Percentiles rank a stretch among this genome's conserved stretches.
Conservation (phyloP, 2,888 invertebrate genomes). For the Patella caerulea region DNA sequence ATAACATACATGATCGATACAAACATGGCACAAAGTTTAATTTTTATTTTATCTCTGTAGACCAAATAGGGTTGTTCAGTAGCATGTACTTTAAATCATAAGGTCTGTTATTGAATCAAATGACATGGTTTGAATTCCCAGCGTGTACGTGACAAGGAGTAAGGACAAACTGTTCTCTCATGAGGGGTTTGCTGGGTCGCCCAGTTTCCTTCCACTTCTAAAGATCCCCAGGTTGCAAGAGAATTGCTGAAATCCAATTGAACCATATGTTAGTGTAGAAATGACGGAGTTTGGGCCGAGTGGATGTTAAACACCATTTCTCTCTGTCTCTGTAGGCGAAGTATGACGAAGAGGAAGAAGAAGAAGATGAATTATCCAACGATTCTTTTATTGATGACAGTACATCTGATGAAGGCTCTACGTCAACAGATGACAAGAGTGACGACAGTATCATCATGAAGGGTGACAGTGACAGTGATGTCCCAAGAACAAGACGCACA, state of each 20-base stretch:
- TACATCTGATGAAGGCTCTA: slow-evolving; percentile 41
- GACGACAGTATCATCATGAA: slow-evolving; percentile 25
- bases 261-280: too few relatives aligned
- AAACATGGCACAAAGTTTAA: too few relatives aligned
- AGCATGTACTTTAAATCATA: too few relatives aligned
- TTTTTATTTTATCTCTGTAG: not conserved
- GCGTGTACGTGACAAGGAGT: too few relatives aligned
- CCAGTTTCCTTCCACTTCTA: not conserved
- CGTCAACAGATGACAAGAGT: slow-evolving; percentile 37
- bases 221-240: not conserved
- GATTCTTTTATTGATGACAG: slow-evolving; percentile 64
- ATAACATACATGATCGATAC: too few relatives aligned
- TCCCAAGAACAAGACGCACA: slow-evolving; percentile 29
- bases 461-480: slow-evolving; percentile 34
- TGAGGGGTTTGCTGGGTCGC: not conserved
- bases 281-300: too few relatives aligned
- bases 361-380: slow-evolving; percentile 38
- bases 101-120: too few relatives aligned
- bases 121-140: too few relatives aligned
- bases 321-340: slow-evolving; percentile 27
- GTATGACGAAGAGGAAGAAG: slow-evolving; percentile 25
- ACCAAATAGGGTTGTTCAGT: not conserved
- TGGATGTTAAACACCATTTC: too few relatives aligned
- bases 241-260: too few relatives aligned
- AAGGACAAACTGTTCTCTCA: not conserved